Conservation (phyloP, 2,797 vertebrate genomes). For the Echiichthys vipera region DNA sequence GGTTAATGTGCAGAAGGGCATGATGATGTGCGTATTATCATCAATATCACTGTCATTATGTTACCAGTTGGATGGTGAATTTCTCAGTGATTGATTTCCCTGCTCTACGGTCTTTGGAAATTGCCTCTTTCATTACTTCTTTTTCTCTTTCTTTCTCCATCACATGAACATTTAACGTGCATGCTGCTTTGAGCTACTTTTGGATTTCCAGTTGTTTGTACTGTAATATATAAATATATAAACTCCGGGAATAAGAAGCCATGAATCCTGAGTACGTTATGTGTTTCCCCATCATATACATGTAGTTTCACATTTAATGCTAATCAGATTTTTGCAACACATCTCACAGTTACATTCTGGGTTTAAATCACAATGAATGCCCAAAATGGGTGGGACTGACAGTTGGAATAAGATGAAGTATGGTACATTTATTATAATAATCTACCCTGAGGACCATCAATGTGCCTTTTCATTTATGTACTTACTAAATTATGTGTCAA, state of each 20-base stretch:
- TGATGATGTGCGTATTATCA: conserved; percentile 13
- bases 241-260: background rate
- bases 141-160: conserved; percentile 1
- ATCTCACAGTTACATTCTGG: background rate
- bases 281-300: background rate
- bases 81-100: conserved; percentile 30
- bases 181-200: background rate
- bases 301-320: conserved; percentile 7
- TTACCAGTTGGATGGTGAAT: conserved; percentile 6
- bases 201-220: background rate
- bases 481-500: conserved; percentile 7
- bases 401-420: conserved; percentile 17
- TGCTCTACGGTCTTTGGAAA: conserved; percentile 3
- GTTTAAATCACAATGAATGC: background rate
- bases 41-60: conserved; percentile 20
- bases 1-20: conserved; percentile 29
- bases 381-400: background rate
- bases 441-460: background rate
- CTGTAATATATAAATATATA: too few relatives aligned
- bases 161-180: background rate
- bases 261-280: background rate
- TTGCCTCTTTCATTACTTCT: background rate
- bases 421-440: background rate
- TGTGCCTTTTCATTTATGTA: background rate
- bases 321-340: background rate